Evolutionary conservation across 2,113 vertebrate species (phyloP).

Genomic region (Bujurquina vittata): DNA sequence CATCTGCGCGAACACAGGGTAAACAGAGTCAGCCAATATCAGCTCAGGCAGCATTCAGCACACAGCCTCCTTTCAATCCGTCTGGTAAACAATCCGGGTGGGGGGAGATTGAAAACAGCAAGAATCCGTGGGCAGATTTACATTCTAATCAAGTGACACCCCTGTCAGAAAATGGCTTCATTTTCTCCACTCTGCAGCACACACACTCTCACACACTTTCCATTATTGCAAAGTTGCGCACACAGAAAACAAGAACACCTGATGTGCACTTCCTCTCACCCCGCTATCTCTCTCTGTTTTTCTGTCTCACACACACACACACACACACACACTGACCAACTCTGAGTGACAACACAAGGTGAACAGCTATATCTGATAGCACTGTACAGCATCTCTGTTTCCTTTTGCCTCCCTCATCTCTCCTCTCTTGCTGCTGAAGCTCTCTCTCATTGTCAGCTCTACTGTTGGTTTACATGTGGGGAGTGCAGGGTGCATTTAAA

Average conservation of each 20-base stretch:
- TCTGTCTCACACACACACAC: not conserved
- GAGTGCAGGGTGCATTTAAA: not conserved
- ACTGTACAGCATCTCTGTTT: not conserved
- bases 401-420: not conserved
- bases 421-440: not conserved
- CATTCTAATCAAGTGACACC: conserved; percentile 69
- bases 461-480: not conserved
- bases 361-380: conserved; percentile 35
- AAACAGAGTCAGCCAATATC: conserved; percentile 44
- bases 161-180: conserved; percentile 58
- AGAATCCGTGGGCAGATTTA: conserved; percentile 45
- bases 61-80: conserved; percentile 52
- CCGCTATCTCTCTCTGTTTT: not conserved
- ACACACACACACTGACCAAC: not conserved
- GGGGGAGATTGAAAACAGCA: conserved; percentile 56
- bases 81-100: conserved; percentile 56
- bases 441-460: not conserved
- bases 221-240: conserved; percentile 7
- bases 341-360: conserved; percentile 19
- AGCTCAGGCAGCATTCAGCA: conserved; percentile 37
- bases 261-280: conserved; percentile 13
- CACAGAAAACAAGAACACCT: conserved; percentile 14
- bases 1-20: conserved; percentile 28
- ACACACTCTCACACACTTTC: conserved; percentile 7
- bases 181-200: conserved; percentile 41